Evolutionary conservation across 2,797 vertebrate genomes (phyloP).

Genomic region (Periophthalmus magnuspinnatus): DNA sequence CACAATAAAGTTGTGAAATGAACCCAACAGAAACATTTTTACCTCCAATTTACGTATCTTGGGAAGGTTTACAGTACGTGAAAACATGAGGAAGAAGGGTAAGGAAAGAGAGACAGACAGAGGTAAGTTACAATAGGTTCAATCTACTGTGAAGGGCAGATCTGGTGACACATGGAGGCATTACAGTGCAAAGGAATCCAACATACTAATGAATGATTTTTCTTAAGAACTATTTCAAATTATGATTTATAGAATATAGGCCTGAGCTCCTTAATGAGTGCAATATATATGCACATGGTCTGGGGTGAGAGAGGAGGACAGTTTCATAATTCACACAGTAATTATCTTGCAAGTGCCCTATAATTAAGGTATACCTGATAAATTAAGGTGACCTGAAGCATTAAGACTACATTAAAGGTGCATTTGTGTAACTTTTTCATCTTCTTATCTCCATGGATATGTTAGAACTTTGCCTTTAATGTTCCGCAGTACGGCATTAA

Average conservation of each 20-base stretch:
- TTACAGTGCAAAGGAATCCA: background rate
- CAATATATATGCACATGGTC: background rate
- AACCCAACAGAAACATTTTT: conserved; percentile 59
- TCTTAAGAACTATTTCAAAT: background rate
- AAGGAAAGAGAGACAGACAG: conserved; percentile 59
- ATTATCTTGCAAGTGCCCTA: background rate
- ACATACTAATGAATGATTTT: background rate
- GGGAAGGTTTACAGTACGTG: conserved; percentile 65
- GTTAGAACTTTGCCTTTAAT: too few species aligned
- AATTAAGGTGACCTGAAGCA: background rate
- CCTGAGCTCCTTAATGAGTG: background rate
- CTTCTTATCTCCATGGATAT: too few species aligned
- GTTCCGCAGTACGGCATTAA: too few species aligned
- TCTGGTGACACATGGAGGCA: background rate
- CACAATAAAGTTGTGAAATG: background rate
- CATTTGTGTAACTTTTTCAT: too few species aligned
- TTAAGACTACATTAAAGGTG: background rate
- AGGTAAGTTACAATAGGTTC: conserved; percentile 51
- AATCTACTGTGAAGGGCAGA: background rate
- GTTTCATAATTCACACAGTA: background rate
- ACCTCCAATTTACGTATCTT: conserved; percentile 87
- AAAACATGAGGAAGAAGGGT: conserved; percentile 68
- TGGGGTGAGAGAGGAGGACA: background rate
- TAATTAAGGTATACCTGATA: background rate
- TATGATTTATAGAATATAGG: background rate